phyloP scores from a whole-genome alignment of 2,888 invertebrate genomes.

The Cryptus armator region DNA sequence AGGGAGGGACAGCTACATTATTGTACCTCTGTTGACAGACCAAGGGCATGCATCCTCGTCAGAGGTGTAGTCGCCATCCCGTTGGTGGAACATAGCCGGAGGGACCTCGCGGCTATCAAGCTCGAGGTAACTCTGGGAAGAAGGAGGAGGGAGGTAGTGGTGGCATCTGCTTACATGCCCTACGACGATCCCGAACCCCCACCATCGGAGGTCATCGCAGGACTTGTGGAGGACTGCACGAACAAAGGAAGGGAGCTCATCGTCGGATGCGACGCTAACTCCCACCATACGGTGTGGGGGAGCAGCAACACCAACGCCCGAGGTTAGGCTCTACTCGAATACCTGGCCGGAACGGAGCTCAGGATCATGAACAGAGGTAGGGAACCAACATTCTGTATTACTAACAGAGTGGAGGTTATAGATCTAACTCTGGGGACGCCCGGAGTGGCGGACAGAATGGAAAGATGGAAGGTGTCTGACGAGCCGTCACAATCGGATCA shows the following conservation, averaged over 20 bases:
- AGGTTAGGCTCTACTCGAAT: slow-evolving; percentile 32
- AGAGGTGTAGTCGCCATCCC: slow-evolving; percentile 4
- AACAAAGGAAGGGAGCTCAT: slow-evolving; percentile 29
- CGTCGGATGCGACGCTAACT: slow-evolving; percentile 46
- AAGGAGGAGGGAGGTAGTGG: background rate
- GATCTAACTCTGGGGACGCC: slow-evolving; percentile 9
- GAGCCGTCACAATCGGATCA: slow-evolving; percentile 47
- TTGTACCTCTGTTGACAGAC: slow-evolving; percentile 45
- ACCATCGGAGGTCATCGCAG: slow-evolving; percentile 29
- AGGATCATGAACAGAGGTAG: slow-evolving; percentile 44
- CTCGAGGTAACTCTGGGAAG: background rate
- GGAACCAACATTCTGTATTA: slow-evolving; percentile 56
- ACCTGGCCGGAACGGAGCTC: slow-evolving; percentile 9
- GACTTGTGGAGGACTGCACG: slow-evolving; percentile 25
- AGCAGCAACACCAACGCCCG: slow-evolving; percentile 33
- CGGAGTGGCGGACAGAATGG: background rate
- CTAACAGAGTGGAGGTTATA: slow-evolving; percentile 45
- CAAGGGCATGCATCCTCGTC: slow-evolving; percentile 50
- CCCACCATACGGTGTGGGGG: slow-evolving; percentile 47
- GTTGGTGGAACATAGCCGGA: background rate
- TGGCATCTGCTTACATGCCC: slow-evolving; percentile 11
- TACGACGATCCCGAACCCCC: slow-evolving; percentile 13
- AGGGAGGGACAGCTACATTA: slow-evolving; percentile 19
- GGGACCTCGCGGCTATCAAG: background rate
- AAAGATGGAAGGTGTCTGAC: slow-evolving; percentile 39